A percentile compares a stretch with the other conserved stretches of the same genome.
These are phyloP conservation scores for Phalera bucephala DNA, from an alignment of 2,888 invertebrate species.

Conservation along the genomic window DNA sequence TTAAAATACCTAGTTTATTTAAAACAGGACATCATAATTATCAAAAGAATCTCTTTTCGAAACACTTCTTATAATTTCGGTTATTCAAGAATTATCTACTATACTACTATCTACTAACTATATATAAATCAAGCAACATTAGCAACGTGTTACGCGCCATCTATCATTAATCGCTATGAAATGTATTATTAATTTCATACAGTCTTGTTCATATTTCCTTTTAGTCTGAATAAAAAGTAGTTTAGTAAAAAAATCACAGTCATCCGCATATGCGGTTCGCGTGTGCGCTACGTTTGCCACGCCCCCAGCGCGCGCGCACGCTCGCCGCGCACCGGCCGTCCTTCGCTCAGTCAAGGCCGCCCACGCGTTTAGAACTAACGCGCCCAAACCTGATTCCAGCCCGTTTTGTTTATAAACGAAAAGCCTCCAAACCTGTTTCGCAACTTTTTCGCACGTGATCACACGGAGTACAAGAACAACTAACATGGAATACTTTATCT, in stretches of 20 bases:
- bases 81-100: no score
- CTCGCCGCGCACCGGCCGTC: conserved; percentile 37
- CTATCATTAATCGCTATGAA: conserved; percentile 10
- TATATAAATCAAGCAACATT: no score
- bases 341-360: conserved; percentile 74
- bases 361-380: conserved; percentile 54
- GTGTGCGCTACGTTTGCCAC: conserved; percentile 56
- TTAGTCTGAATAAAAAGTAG: conserved; percentile 9
- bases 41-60: no score
- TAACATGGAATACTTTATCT: background rate
- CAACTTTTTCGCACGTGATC: conserved; percentile 32
- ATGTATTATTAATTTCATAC: conserved; percentile 11
- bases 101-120: no score
- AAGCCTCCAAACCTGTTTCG: conserved; percentile 44
- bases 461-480: conserved; percentile 10
- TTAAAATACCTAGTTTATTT: no score
- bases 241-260: conserved; percentile 29
- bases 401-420: conserved; percentile 53
- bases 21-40: no score
- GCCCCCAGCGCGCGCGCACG: conserved; percentile 42
- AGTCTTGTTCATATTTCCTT: conserved; percentile 8
- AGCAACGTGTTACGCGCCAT: no score
- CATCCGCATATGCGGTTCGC: conserved; percentile 35
- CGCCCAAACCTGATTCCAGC: conserved; percentile 52
- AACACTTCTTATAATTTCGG: no score